Conservation (phyloP, 2,113 vertebrate species). For the Phyllopteryx taeniolatus region DNA sequence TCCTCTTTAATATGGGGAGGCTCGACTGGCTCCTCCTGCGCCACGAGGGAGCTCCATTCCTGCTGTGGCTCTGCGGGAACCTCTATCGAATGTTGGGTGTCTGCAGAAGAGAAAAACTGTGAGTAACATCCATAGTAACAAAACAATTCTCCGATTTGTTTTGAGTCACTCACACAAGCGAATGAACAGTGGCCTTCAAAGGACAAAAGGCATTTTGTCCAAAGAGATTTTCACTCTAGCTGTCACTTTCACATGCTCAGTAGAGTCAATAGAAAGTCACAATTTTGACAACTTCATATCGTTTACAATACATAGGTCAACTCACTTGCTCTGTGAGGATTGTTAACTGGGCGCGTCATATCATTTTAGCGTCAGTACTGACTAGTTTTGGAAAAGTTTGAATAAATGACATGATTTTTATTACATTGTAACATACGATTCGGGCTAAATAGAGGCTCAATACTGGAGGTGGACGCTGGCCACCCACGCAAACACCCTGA, state of each 20-base stretch:
- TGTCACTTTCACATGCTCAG: too few species aligned
- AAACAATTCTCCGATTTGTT: neutral
- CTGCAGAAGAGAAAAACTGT: neutral
- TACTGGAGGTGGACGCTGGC: neutral
- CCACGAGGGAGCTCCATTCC: neutral
- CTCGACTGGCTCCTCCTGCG: neutral
- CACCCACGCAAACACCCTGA: neutral
- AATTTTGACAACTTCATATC: too few species aligned
- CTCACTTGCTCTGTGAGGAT: too few species aligned
- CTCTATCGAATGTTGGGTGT: neutral
- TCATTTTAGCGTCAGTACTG: too few species aligned
- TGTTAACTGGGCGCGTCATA: too few species aligned
- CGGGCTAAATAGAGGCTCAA: neutral
- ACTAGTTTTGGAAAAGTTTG: too few species aligned
- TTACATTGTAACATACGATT: neutral
- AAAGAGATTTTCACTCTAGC: too few species aligned
- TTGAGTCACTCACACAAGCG: too few species aligned
- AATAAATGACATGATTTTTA: neutral
- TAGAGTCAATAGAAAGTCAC: too few species aligned
- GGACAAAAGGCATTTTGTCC: too few species aligned
- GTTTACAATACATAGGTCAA: too few species aligned
- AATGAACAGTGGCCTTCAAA: too few species aligned
- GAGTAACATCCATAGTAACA: neutral
- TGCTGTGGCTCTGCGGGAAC: neutral
- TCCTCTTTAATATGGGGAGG: slow-evolving; percentile 3